Base-by-base conservation (phyloP, 2,113 vertebrate genomes). In the Oreotrochilus melanogaster region DNA sequence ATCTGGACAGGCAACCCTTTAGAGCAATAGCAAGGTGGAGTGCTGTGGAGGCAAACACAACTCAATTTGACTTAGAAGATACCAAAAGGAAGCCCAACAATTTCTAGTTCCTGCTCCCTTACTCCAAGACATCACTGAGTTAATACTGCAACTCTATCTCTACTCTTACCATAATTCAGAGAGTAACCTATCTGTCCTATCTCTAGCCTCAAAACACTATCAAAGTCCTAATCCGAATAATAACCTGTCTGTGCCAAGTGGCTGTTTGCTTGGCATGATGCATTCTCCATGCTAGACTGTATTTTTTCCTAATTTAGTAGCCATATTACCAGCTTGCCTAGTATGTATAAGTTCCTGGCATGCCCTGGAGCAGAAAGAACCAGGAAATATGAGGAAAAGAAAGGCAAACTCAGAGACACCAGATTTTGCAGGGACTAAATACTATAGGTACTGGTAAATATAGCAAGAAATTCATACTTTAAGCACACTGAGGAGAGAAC, bases 41-140 rank as follows among this genome's bases (percentile, higher is more conserved):
- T 5, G 22, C 28, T 45, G 9, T 0, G 1, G 9, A 4, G 18
- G 4, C 21, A 13, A 70, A 48, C 15, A 28, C 0, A 0, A 28
- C 9, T 39, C 17, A 15, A 51, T 31, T 17, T 39, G n/a, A 58
- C 16, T 33, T 31, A 45, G 16, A 71, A 51, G 14, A 58, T 39
- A 5, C 11, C 31, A 76, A 51, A 7, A 37, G 58, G 31, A 51
- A 76, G 9, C 28, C 23, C 30, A 62, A 54, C 25, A 57, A 23
- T 31, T 64, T 27, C 23, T 71, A 58, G 23, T 58, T 82, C 28
- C 27, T 64, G 9, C 23, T 70, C 23, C 31, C 21, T 57, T 64
- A 24, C 18, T 56, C 48, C 35, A 39, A 76, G 31, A 33, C 14
- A n/a, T n/a, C 15, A 50, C 3, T 81, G 35, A 21, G n/a, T 21